Evolutionary conservation across 2,113 vertebrate genomes (phyloP), one percentile per base, ranked within the genome.

Genomic region (Pollachius pollachius): DNA sequence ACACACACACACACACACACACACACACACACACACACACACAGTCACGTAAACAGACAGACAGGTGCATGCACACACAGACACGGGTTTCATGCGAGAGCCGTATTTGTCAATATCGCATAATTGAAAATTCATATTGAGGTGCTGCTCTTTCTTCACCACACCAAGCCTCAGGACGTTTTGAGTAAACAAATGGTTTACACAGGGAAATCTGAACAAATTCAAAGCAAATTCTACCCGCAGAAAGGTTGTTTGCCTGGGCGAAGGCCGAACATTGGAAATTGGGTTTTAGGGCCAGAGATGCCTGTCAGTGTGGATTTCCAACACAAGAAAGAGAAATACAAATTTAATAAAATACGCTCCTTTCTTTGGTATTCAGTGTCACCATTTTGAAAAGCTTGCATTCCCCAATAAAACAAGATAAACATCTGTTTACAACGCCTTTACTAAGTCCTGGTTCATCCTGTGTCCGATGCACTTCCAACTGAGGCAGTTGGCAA

Each of bases 111-210:
- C 82, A 80, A 81, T 73, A 82, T 70, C 30, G 52, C 64, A 78
- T 75, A 81, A 88, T 81, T 84, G 83, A 72, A 82, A 85, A 85
- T 79, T 86, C 73, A 75, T 63, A 83, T 81, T 77, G 81, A 82
- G 83, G 65, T 72, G 65, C 65, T 25, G 71, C 62, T 82, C 70
- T 80, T 27, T 60, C 16, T 27, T 56, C 18, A 54, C 15, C 5
- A 25, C 64, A 52, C n/a, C 6, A 19, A 37, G n/a, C 65, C 68
- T 79, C 77, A 81, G 68, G 52, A 75, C 67, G 89, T 74, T 78
- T 75, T 82, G 54, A 68, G 64, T 78, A 90, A 89, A 89, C 82
- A 82, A 62, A 75, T 70, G 64, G 73, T 87, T 86, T 72, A 74
- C 76, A 78, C 78, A 85, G 76, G 82, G 65, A 77, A 75, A 76